phyloP scores from a whole-genome alignment of 2,888 invertebrate species.

The Dicranocentrus wangi region DNA sequence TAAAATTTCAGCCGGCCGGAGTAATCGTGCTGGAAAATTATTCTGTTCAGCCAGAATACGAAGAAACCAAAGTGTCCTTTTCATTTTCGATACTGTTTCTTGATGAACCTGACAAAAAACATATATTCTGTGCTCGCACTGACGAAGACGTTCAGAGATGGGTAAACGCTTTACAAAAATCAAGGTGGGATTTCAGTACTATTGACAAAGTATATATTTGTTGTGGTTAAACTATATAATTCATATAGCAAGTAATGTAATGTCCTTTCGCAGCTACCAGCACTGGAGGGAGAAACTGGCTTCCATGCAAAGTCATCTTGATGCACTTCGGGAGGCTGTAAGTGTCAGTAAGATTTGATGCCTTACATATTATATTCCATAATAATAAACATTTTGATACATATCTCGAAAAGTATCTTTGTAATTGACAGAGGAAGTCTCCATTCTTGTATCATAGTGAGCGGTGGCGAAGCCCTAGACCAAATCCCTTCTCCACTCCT shows the following conservation, averaged over 20 bases:
- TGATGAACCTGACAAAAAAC: conserved; percentile 81
- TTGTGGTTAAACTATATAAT: too few relatives aligned
- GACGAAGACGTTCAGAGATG: conserved; percentile 83
- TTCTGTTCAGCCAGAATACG: conserved; percentile 80
- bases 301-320: conserved; percentile 54
- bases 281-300: conserved; percentile 63
- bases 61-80: conserved; percentile 80
- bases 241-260: too few relatives aligned
- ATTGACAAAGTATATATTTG: too few relatives aligned
- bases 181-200: too few relatives aligned
- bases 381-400: too few relatives aligned
- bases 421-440: conserved; percentile 28
- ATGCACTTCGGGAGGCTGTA: conserved; percentile 58
- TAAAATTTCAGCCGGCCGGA: conserved; percentile 79
- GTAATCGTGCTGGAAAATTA: conserved; percentile 85
- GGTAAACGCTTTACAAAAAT: conserved; percentile 81
- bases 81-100: conserved; percentile 84
- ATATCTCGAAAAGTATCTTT: conserved; percentile 16
- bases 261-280: conserved; percentile 58
- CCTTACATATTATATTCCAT: too few relatives aligned
- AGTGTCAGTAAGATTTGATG: conserved; percentile 19
- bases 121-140: conserved; percentile 82
- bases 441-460: conserved; percentile 44
- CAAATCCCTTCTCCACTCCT: conserved; percentile 38
- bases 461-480: conserved; percentile 29